A percentile compares a stretch with the other conserved stretches of the same genome.
These are phyloP conservation scores for Cinclus cinclus DNA, from an alignment of 2,113 vertebrate genomes.

Conservation along the genomic window DNA sequence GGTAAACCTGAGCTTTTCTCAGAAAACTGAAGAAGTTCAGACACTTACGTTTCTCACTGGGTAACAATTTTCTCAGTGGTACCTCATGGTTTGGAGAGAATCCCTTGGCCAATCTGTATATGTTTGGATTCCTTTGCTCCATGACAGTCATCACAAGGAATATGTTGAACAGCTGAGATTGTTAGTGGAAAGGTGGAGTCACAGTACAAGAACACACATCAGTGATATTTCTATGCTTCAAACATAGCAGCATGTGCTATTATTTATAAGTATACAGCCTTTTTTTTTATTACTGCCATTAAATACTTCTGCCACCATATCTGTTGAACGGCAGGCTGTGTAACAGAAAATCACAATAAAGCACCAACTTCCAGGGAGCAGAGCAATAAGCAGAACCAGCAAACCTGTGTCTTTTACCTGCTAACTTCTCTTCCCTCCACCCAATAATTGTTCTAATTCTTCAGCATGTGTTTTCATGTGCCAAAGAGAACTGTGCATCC, in stretches of 20 bases:
- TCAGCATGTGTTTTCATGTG: background rate
- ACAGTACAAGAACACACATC: background rate
- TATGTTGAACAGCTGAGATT: background rate
- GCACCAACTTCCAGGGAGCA: background rate
- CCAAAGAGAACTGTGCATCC: fast-evolving
- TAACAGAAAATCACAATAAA: background rate
- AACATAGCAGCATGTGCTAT: background rate
- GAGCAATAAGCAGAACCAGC: background rate
- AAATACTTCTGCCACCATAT: background rate
- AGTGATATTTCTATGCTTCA: background rate
- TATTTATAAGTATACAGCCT: background rate
- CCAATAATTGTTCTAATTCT: background rate
- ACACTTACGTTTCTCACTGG: background rate
- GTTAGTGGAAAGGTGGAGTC: background rate
- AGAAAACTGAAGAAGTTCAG: background rate
- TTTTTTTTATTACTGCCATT: background rate
- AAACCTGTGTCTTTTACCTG: background rate
- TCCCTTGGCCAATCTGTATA: background rate
- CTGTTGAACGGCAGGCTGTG: background rate
- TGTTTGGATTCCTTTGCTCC: background rate
- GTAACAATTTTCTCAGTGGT: background rate
- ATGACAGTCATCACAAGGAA: background rate
- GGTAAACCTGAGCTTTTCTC: background rate
- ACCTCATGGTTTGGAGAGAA: background rate
- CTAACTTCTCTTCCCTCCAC: background rate